Conservation (phyloP, 2,797 vertebrate species). For the Lacerta viridis region DNA sequence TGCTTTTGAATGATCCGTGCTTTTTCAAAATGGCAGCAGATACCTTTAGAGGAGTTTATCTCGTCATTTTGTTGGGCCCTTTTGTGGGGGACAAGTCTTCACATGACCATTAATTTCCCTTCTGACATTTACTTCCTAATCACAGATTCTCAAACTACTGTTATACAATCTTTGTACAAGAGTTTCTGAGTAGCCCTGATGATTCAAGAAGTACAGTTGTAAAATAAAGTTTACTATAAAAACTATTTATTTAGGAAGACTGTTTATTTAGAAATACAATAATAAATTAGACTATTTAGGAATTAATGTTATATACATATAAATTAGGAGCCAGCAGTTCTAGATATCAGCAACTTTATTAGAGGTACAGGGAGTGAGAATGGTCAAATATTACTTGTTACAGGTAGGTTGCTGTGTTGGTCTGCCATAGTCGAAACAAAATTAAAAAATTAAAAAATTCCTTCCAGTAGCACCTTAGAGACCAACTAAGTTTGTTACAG, state of each 20-base stretch:
- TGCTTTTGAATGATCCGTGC: background rate
- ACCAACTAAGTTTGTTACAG: too few relatives aligned
- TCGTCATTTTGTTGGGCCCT: background rate
- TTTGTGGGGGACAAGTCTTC: slow-evolving; percentile 28
- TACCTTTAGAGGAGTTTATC: background rate
- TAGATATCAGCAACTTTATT: slow-evolving; percentile 60
- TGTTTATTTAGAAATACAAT: too few relatives aligned
- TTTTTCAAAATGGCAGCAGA: background rate
- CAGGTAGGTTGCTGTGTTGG: background rate
- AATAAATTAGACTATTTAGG: background rate
- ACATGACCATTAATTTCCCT: background rate
- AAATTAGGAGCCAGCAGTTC: slow-evolving; percentile 50
- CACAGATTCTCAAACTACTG: rapidly evolving
- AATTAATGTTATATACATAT: slow-evolving; percentile 22
- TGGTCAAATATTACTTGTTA: slow-evolving; percentile 58
- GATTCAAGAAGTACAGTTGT: slow-evolving; percentile 7
- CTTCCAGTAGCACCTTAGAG: too few relatives aligned
- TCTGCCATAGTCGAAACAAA: too few relatives aligned
- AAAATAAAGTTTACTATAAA: background rate
- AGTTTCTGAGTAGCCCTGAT: background rate
- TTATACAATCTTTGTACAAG: slow-evolving; percentile 2
- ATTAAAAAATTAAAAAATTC: too few relatives aligned
- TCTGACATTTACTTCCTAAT: background rate
- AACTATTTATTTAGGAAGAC: too few relatives aligned
- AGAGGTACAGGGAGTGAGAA: slow-evolving; percentile 51